Evolutionary conservation across 2,113 vertebrate genomes (phyloP).

Genomic region (Tenebrosternarchus preto): DNA sequence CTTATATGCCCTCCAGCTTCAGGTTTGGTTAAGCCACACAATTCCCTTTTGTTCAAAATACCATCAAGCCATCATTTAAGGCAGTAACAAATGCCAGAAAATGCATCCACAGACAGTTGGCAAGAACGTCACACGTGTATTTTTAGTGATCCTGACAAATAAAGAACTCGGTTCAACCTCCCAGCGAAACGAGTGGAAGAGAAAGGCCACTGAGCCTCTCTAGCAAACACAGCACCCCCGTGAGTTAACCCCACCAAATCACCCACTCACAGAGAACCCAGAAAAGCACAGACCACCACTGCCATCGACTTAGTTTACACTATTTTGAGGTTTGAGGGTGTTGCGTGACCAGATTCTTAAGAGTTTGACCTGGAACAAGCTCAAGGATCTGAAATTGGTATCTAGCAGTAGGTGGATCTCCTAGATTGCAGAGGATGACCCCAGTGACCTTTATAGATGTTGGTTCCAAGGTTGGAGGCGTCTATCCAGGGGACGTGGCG

Average conservation of each 20-base stretch:
- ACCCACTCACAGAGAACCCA: background rate
- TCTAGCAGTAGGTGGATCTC: background rate
- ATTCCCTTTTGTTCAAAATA: conserved; percentile 24
- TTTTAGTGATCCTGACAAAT: conserved; percentile 3
- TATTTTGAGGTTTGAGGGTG: background rate
- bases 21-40: conserved; percentile 17
- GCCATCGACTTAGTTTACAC: background rate
- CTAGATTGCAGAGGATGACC: background rate
- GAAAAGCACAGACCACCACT: background rate
- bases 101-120: conserved; percentile 28
- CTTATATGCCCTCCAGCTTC: conserved; percentile 10
- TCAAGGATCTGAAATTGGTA: background rate
- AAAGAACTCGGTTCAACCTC: conserved; percentile 23
- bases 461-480: background rate
- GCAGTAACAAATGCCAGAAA: conserved; percentile 15
- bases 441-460: background rate
- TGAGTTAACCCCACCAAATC: background rate
- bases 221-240: background rate
- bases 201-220: background rate
- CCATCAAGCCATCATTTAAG: conserved; percentile 40
- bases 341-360: background rate
- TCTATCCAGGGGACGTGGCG: background rate
- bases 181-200: background rate
- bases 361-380: conserved; percentile 3
- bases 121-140: conserved; percentile 26